Percentiles rank a stretch among this genome's conserved stretches.
These are phyloP conservation scores for Prolemur simus DNA, from an alignment of 2,113 vertebrate species.

Conservation along the genomic window DNA sequence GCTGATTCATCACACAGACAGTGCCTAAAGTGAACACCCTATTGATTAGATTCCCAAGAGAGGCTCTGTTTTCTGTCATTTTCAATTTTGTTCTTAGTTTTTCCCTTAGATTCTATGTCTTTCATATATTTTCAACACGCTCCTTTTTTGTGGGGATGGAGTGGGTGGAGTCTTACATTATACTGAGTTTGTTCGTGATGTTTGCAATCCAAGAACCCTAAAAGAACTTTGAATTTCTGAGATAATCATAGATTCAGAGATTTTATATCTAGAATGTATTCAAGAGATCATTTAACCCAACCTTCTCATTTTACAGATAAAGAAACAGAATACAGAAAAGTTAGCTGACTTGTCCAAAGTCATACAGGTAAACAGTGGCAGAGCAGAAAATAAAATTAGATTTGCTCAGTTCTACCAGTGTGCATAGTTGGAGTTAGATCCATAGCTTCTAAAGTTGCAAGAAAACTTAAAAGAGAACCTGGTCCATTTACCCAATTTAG, in stretches of 20 bases:
- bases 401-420: not conserved
- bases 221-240: slow-evolving; percentile 7
- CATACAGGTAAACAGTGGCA: not conserved
- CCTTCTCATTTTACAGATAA: not conserved
- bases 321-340: not conserved
- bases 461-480: not conserved
- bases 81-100: not conserved
- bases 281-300: not conserved
- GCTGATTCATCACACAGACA: not conserved
- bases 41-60: not conserved
- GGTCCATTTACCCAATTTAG: not conserved
- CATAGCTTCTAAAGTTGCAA: not conserved
- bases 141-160: not conserved
- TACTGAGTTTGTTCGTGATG: not conserved
- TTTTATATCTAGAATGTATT: not conserved
- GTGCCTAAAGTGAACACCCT: not conserved
- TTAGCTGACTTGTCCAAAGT: not conserved
- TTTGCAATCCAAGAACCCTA: not conserved
- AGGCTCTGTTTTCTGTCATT: not conserved
- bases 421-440: not conserved
- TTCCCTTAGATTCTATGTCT: not conserved
- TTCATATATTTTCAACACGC: not conserved
- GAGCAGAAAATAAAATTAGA: not conserved
- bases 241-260: not conserved
- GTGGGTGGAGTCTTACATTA: not conserved